Evolutionary conservation across 2,888 invertebrate genomes (phyloP).

Genomic region (Plusia festucae): DNA sequence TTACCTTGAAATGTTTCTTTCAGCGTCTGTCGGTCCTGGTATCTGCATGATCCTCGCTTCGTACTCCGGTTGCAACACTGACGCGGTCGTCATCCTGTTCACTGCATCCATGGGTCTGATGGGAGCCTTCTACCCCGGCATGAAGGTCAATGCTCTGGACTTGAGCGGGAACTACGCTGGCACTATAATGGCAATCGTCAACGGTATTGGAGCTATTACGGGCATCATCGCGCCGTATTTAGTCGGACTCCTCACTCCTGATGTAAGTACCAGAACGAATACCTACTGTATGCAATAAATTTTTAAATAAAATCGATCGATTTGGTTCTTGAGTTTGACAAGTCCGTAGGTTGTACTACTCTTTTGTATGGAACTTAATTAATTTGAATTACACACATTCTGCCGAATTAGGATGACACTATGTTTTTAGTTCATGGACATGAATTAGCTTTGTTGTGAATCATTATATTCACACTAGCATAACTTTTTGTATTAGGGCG

Average conservation of each 20-base stretch:
- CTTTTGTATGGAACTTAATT: conserved; percentile 15
- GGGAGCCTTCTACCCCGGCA: conserved; percentile 92
- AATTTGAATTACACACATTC: too few species aligned
- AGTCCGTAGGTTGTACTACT: conserved; percentile 25
- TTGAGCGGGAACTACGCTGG: conserved; percentile 92
- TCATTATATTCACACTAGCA: conserved; percentile 12
- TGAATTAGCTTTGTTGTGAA: conserved; percentile 15
- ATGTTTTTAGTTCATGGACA: conserved; percentile 24
- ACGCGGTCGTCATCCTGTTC: conserved; percentile 90
- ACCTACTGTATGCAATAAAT: conserved; percentile 49
- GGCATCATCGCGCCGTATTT: conserved; percentile 92
- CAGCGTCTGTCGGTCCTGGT: conserved; percentile 92
- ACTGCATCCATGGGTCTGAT: conserved; percentile 92
- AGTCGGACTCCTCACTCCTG: conserved; percentile 91
- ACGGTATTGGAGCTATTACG: conserved; percentile 92
- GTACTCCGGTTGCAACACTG: conserved; percentile 91
- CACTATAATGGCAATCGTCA: conserved; percentile 92
- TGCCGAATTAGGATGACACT: conserved; percentile 30
- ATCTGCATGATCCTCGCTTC: conserved; percentile 91
- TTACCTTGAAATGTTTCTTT: conserved; percentile 16
- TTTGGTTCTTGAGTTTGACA: conserved; percentile 31
- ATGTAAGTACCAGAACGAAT: conserved; percentile 82
- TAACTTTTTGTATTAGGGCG: background rate
- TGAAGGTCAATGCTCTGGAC: conserved; percentile 92
- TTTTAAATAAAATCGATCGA: conserved; percentile 23